Evolutionary conservation across 64 coral and sea anemone genomes (phyloP).

Genomic region (Anthopleura sola): DNA sequence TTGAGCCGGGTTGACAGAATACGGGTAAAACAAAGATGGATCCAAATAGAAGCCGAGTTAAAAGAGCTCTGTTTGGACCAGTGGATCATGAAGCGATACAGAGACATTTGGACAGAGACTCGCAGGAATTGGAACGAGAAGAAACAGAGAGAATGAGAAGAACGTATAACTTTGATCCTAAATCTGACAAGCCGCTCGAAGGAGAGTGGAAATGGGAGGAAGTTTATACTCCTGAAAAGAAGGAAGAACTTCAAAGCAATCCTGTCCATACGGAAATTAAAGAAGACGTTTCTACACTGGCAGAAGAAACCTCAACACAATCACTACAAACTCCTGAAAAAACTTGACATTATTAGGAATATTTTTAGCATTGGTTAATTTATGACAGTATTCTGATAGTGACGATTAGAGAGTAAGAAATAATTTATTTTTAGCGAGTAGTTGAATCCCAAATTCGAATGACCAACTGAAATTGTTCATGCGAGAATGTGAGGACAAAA

Average conservation of each 20-base stretch:
- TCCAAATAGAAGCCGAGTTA: background rate
- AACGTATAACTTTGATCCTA: slow-evolving; percentile 10
- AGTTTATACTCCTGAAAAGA: background rate
- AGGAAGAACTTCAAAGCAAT: background rate
- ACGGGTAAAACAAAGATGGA: background rate
- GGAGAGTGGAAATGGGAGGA: background rate
- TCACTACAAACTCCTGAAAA: slow-evolving; percentile 1
- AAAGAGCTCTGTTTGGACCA: background rate
- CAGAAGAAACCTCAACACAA: background rate
- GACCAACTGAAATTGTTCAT: background rate
- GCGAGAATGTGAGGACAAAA: background rate
- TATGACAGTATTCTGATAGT: background rate
- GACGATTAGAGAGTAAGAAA: background rate
- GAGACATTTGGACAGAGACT: slow-evolving; percentile 6
- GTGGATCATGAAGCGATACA: slow-evolving; percentile 9
- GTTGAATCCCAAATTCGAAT: slow-evolving; percentile 6
- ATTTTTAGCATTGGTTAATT: background rate
- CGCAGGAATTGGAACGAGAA: background rate
- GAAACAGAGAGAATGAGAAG: slow-evolving; percentile 4
- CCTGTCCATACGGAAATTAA: background rate
- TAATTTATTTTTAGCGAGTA: background rate
- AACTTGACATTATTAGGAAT: background rate
- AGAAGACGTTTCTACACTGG: background rate
- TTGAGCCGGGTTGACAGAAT: background rate
- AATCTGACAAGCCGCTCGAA: slow-evolving; percentile 1